These are phyloP conservation scores for Macrotrachela quadricornifera DNA, from an alignment of 1,140 invertebrate genomes.

Conservation along the genomic window DNA sequence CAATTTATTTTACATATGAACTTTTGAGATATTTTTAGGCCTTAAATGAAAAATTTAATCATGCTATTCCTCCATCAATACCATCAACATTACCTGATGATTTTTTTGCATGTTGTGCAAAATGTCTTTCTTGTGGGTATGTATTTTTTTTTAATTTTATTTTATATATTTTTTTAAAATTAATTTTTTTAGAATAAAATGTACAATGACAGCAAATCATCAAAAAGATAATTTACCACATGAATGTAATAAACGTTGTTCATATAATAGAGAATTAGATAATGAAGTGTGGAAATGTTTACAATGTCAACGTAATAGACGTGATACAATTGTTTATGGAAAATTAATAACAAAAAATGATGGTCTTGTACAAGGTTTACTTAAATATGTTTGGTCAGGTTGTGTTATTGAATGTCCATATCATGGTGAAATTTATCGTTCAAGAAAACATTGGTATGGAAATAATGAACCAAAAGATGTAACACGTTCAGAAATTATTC, in stretches of 20 bases:
- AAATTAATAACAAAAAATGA: slow-evolving; percentile 39
- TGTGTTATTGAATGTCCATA: slow-evolving; percentile 55
- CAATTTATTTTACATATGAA: too few species aligned
- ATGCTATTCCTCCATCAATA: slow-evolving; percentile 39
- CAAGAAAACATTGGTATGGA: slow-evolving; percentile 61
- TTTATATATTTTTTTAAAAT: not conserved
- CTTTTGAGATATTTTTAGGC: too few species aligned
- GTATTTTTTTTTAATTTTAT: slow-evolving; percentile 2
- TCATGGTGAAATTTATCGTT: slow-evolving; percentile 59
- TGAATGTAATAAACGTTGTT: slow-evolving; percentile 28
- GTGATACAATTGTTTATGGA: slow-evolving; percentile 41
- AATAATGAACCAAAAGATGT: slow-evolving; percentile 53
- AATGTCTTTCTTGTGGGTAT: slow-evolving; percentile 47
- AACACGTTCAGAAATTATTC: slow-evolving; percentile 11
- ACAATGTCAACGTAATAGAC: slow-evolving; percentile 40
- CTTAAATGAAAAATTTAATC: slow-evolving; percentile 54
- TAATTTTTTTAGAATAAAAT: slow-evolving; percentile 10
- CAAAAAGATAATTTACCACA: slow-evolving; percentile 44
- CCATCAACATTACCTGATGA: slow-evolving; percentile 50
- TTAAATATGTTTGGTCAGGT: slow-evolving; percentile 57
- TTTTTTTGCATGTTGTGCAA: slow-evolving; percentile 51
- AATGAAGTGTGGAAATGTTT: slow-evolving; percentile 49
- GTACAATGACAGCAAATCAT: slow-evolving; percentile 46
- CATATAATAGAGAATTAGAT: slow-evolving; percentile 55
- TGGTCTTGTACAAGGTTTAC: slow-evolving; percentile 40